Percentiles rank a stretch among this genome's conserved stretches.
phyloP scores from a whole-genome alignment of 2,113 vertebrate species.

The Halcyon senegalensis region DNA sequence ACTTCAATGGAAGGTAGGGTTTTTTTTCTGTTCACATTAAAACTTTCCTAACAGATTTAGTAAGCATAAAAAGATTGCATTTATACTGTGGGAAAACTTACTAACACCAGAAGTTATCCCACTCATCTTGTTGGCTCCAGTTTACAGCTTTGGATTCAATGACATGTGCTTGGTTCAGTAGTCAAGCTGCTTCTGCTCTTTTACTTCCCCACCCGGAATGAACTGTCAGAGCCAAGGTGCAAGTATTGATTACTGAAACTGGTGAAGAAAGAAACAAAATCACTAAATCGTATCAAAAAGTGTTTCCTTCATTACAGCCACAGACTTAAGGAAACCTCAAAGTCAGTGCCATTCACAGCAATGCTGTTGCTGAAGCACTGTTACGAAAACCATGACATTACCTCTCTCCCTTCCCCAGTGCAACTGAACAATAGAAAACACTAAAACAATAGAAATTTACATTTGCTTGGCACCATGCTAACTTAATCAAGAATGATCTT shows the following conservation, averaged over 20 bases:
- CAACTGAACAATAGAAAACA: not conserved
- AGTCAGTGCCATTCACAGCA: not conserved
- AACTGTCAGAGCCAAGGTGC: not conserved
- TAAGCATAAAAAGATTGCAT: not conserved
- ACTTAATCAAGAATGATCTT: constrained; percentile 44
- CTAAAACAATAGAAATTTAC: not conserved
- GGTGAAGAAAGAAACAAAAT: not conserved
- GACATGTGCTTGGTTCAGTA: not conserved
- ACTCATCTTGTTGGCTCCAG: not conserved
- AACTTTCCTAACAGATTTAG: not conserved
- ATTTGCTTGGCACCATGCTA: constrained; percentile 41
- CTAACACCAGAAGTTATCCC: not conserved
- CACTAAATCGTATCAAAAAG: not conserved
- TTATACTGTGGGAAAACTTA: not conserved
- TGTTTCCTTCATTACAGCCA: not conserved
- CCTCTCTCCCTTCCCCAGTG: not conserved
- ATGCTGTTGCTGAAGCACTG: not conserved
- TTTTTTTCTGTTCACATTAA: not conserved
- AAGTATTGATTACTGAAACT: not conserved
- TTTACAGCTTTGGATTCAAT: not conserved
- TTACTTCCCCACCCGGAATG: not conserved
- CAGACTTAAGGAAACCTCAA: not conserved
- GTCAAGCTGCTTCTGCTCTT: not conserved
- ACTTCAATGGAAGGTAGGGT: not conserved
- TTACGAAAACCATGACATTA: not conserved